These are phyloP conservation scores for Atopsyche davidsoni DNA, from an alignment of 1,140 invertebrate genomes.

Conservation along the genomic window DNA sequence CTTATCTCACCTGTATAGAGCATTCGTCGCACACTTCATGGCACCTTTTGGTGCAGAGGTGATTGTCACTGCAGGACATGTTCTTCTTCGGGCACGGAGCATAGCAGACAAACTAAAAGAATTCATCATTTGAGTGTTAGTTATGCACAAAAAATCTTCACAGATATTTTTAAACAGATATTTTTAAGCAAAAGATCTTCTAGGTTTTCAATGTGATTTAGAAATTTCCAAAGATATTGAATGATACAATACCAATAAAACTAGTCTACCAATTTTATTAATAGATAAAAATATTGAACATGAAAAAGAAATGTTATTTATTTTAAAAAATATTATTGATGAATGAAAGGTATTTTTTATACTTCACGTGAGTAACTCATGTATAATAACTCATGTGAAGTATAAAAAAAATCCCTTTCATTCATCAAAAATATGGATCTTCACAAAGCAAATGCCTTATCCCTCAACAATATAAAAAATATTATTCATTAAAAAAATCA, in stretches of 20 bases:
- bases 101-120: slow-evolving; percentile 46
- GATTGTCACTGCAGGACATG: slow-evolving; percentile 40
- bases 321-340: too few species aligned
- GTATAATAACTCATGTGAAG: background rate
- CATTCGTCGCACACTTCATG: slow-evolving; percentile 48
- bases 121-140: slow-evolving; percentile 4
- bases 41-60: slow-evolving; percentile 46
- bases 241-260: slow-evolving; percentile 4
- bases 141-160: background rate
- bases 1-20: slow-evolving; percentile 35
- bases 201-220: background rate
- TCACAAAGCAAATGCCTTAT: background rate
- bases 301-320: too few species aligned
- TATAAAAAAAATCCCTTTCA: background rate
- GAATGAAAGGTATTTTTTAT: too few species aligned
- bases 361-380: too few species aligned
- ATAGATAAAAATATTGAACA: background rate
- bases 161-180: slow-evolving; percentile 1
- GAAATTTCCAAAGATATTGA: background rate
- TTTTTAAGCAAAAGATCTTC: background rate
- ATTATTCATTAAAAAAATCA: background rate
- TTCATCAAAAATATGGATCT: background rate
- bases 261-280: slow-evolving; percentile 28
- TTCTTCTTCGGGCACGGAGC: slow-evolving; percentile 43
- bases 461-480: background rate